phyloP scores from a whole-genome alignment of 2,797 vertebrate species.

The Luscinia luscinia region DNA sequence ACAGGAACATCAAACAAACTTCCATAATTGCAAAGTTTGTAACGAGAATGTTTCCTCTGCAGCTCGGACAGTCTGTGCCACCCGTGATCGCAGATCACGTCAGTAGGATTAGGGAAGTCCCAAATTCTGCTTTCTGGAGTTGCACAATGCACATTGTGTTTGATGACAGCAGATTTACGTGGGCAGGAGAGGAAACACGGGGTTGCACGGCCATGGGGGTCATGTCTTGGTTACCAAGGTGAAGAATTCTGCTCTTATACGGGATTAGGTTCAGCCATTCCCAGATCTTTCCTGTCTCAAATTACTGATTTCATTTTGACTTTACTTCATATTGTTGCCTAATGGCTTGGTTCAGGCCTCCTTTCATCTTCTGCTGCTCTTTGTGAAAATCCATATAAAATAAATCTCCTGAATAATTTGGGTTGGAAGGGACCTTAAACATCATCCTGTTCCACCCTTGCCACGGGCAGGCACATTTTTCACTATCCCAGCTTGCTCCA shows the following conservation, averaged over 20 bases:
- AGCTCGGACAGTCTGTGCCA: background rate
- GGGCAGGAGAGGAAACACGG: background rate
- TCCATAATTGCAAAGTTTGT: background rate
- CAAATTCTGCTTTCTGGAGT: background rate
- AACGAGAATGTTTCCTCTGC: background rate
- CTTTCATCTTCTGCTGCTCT: background rate
- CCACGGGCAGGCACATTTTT: background rate
- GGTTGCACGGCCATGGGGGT: background rate
- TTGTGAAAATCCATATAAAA: background rate
- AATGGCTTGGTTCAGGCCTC: accelerated
- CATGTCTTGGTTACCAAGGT: background rate
- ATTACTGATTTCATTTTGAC: background rate
- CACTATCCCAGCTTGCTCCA: background rate
- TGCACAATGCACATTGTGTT: background rate
- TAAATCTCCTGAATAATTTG: background rate
- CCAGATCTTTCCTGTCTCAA: background rate
- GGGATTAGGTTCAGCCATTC: background rate
- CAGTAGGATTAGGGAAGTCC: background rate
- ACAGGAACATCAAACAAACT: background rate
- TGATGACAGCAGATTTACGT: background rate
- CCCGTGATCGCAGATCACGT: background rate
- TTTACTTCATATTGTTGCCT: background rate
- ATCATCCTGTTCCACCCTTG: background rate
- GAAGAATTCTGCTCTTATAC: background rate
- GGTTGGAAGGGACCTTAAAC: background rate